Percentiles rank a stretch among this genome's conserved stretches.
Evolutionary conservation across 2,888 invertebrate species (phyloP).

Genomic region (Ypsolopha scabrella): DNA sequence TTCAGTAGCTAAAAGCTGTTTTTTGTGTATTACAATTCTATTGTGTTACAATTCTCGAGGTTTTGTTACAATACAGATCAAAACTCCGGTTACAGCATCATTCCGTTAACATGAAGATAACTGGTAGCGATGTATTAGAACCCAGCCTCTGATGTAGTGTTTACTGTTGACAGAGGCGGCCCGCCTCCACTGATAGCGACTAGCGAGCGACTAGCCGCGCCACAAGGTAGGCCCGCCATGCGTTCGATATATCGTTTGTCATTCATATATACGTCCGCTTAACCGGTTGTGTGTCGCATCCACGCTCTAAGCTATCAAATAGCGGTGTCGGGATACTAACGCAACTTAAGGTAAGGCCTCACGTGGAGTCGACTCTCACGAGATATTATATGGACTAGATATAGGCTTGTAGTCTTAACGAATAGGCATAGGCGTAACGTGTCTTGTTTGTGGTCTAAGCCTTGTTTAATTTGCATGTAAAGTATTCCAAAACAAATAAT

Average conservation of each 20-base stretch:
- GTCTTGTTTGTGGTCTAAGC: too few relatives aligned
- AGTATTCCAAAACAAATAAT: too few relatives aligned
- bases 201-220: conserved; percentile 13
- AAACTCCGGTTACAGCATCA: too few relatives aligned
- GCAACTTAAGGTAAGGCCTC: conserved; percentile 25
- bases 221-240: conserved; percentile 33
- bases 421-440: too few relatives aligned
- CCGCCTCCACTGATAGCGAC: conserved; percentile 9
- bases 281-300: conserved; percentile 28
- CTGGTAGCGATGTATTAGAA: too few relatives aligned
- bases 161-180: conserved; percentile 17
- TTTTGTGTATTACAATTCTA: too few relatives aligned
- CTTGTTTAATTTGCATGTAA: too few relatives aligned
- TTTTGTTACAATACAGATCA: too few relatives aligned
- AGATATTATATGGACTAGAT: neutral
- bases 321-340: conserved; percentile 33
- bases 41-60: too few relatives aligned
- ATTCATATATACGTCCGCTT: conserved; percentile 25
- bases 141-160: conserved; percentile 5
- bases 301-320: conserved; percentile 16
- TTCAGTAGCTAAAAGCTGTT: too few relatives aligned
- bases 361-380: neutral
- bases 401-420: neutral
- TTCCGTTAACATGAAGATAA: too few relatives aligned
- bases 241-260: conserved; percentile 8